Evolutionary conservation across 1,140 invertebrate species (phyloP), one percentile per base, ranked within the genome.

Genomic region (Drosophila lacteicornis): DNA sequence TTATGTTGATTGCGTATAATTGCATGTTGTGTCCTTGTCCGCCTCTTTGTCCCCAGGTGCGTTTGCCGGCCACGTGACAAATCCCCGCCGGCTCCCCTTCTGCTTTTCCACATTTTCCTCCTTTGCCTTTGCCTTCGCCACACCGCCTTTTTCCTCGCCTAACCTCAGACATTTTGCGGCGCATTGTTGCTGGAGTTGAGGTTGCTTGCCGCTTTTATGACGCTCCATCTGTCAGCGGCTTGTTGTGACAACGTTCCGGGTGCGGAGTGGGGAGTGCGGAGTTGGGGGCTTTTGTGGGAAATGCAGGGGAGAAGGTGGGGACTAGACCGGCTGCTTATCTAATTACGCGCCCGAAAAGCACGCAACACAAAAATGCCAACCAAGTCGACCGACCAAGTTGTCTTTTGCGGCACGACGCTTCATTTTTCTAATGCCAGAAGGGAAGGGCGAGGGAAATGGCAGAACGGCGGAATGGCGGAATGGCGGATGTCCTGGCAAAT

Each of bases 1-100:
- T 87, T 87, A 87, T 87, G 83, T 87, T 87, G 83, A 87, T 87
- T 87, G 83, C 83, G 83, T 87, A 88, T 87, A 87, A 87, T 87
- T 87, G 83, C 84, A 87, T 88, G 83, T 87, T 86, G 75, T 80
- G 70, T 82, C 58, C 80, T 68, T 65, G 73, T 76, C 61, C 61
- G 45, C 69, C 70, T 30, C 53, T 55, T 76, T 66, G 75, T 76
- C 40, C 74, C 47, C 53, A 68, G 71, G 75, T 77, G 59, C 59
- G 71, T 53, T 73, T 50, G 42, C 69, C 36, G 53, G 69, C 67
- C 69, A 59, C 77, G 60, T 76, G 61, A 66, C 57, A 76, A 51
- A 55, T 75, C 50, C 69, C 36, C 57, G 25, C 45, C 66, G 25
- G n/a, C 40, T 30, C 6, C 33, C n/a, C n/a, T 2, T 33, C 2